Conservation (phyloP, 2,888 invertebrate species). For the Scaptomyza flava region DNA sequence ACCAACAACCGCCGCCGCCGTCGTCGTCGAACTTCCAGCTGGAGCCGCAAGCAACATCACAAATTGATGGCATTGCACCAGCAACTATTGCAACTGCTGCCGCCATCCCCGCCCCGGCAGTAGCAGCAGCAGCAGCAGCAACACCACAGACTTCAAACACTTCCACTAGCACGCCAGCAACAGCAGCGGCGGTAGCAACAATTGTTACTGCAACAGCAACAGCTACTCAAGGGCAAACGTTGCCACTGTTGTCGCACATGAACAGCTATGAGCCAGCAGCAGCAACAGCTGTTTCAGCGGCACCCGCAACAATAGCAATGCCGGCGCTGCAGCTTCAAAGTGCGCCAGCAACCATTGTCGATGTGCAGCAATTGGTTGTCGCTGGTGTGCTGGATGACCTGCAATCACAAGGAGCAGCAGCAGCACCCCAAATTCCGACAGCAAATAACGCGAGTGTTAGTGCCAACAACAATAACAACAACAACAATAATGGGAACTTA, state of each 20-base stretch:
- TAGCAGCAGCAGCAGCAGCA: slow-evolving; percentile 79
- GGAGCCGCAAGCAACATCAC: slow-evolving; percentile 77
- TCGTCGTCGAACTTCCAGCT: slow-evolving; percentile 59
- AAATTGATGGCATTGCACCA: slow-evolving; percentile 78
- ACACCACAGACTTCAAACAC: slow-evolving; percentile 77
- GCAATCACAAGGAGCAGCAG: slow-evolving; percentile 31
- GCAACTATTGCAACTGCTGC: slow-evolving; percentile 24
- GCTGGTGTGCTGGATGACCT: slow-evolving; percentile 52
- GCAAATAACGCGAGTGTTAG: slow-evolving; percentile 80
- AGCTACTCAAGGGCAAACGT: slow-evolving; percentile 74
- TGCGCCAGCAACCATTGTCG: slow-evolving; percentile 81
- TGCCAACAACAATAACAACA: slow-evolving; percentile 72
- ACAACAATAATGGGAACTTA: background rate
- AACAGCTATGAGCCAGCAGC: slow-evolving; percentile 55
- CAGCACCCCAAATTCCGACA: slow-evolving; percentile 53
- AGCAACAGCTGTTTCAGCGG: slow-evolving; percentile 31
- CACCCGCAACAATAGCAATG: slow-evolving; percentile 32
- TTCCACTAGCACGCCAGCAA: slow-evolving; percentile 63
- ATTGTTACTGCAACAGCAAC: slow-evolving; percentile 46
- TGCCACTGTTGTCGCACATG: slow-evolving; percentile 81
- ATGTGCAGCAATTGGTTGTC: slow-evolving; percentile 70
- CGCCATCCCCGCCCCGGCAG: slow-evolving; percentile 62
- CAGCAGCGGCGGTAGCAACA: slow-evolving; percentile 38
- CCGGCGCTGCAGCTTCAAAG: slow-evolving; percentile 53
- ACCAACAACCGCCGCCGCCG: slow-evolving; percentile 45